Evolutionary conservation across 2,888 invertebrate species (phyloP).

Genomic region (Parnassius apollo): DNA sequence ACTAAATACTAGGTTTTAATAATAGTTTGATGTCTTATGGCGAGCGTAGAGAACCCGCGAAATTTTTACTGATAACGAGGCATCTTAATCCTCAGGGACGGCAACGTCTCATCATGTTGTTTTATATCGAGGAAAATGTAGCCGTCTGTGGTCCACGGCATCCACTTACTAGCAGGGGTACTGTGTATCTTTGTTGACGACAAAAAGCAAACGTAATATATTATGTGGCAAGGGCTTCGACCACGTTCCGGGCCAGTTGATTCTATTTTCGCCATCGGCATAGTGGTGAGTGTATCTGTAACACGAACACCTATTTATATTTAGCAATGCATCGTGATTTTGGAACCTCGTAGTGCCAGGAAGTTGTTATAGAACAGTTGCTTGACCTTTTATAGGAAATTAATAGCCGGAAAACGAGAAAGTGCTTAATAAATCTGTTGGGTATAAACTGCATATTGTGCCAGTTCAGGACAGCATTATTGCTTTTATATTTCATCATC

Average conservation of each 20-base stretch:
- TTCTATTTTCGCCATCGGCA: conserved; percentile 43
- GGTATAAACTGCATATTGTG: conserved; percentile 1
- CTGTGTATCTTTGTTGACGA: background rate
- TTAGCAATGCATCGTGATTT: conserved; percentile 41
- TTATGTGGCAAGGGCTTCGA: conserved; percentile 41
- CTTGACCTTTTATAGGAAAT: conserved; percentile 57
- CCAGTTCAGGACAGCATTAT: conserved; percentile 35
- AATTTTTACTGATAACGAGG: too few relatives aligned
- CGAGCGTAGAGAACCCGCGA: too few relatives aligned
- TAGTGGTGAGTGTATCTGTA: conserved; percentile 34
- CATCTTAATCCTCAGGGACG: too few relatives aligned
- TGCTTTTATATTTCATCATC: conserved; percentile 23
- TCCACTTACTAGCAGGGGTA: too few relatives aligned
- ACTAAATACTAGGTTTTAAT: too few relatives aligned
- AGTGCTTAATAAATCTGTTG: conserved; percentile 18
- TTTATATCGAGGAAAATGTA: too few relatives aligned
- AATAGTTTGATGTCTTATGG: too few relatives aligned
- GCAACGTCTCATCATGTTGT: too few relatives aligned
- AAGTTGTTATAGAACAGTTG: conserved; percentile 56
- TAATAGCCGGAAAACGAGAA: conserved; percentile 53
- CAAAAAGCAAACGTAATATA: conserved; percentile 36
- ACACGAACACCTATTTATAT: conserved; percentile 51
- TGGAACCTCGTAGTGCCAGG: conserved; percentile 53
- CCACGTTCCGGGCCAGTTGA: conserved; percentile 31
- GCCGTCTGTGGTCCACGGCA: too few relatives aligned